Conservation (phyloP, 2,113 vertebrate species). For the Tachuris rubrigastra region DNA sequence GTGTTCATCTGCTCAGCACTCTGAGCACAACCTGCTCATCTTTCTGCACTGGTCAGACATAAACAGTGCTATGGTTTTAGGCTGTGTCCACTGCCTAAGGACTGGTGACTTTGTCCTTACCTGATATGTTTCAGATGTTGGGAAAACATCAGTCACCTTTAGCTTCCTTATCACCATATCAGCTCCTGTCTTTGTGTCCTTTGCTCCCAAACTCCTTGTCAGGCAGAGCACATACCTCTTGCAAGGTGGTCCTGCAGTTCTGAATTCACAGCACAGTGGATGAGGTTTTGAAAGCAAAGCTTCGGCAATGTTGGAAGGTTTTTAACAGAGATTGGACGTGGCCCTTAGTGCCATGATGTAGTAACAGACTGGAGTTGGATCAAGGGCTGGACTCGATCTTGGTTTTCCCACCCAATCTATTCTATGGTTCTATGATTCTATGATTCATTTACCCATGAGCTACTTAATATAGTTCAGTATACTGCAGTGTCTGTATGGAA, state of each 20-base stretch:
- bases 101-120: neutral
- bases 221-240: neutral
- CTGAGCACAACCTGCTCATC: neutral
- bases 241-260: neutral
- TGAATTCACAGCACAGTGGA: neutral
- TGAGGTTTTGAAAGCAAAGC: neutral
- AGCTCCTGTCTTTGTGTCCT: neutral
- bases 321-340: no score
- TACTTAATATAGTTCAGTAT: neutral
- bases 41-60: fast-evolving
- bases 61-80: neutral
- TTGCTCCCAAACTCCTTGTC: neutral
- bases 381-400: no score
- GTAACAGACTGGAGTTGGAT: no score
- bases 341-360: no score
- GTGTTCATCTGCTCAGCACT: neutral
- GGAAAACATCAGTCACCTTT: neutral
- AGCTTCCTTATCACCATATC: neutral
- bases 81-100: neutral
- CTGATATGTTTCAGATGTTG: neutral
- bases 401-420: no score
- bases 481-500: neutral
- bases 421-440: no score
- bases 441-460: neutral
- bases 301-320: neutral